Base-by-base conservation (phyloP, 2,113 vertebrate genomes). In the Verasper variegatus region DNA sequence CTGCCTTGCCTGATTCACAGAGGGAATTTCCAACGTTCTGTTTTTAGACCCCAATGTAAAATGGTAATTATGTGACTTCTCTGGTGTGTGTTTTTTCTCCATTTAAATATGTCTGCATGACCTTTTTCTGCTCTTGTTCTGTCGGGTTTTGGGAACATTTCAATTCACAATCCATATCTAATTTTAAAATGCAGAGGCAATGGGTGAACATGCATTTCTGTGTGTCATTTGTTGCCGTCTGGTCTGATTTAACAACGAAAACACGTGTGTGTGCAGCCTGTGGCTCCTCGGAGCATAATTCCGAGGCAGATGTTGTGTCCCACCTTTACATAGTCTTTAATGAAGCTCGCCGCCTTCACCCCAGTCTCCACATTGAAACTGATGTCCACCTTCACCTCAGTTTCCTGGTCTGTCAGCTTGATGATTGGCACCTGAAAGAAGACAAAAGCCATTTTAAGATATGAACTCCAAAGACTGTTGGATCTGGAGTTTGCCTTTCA, bases 331-430 rank as follows among this genome's bases (percentile, higher is more conserved):
- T 97, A 98, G 68, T 96, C 97, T 93, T 97, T 98, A 86, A 99
- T 98, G 91, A 99, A 96, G 83, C 93, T 95, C 18, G 98, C 98
- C 60, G 98, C 97, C 94, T 97, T 98, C 68, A 99, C 97, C 23
- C 98, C 98, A 37, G 96, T 98, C 94, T 98, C 97, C 76, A 99
- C 96, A 54, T 99, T 99, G 88, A 99, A 99, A 91, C 98, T 99
- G 93, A 99, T 99, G 93, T 99, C 98, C 59, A 99, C 98, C 94
- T 99, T 99, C 35, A 99, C 97, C 62, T 99, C 98, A 0, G 98
- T 99, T 92, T 97, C 96, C 93, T 96, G 96, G 93, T 99, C 98
- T 5, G 97, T 99, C 85, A 99, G 95, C 87, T 99, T 99, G 89
- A 99, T 99, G 90, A 99, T 99, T 67, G 98, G 98, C 86, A 99